Base-by-base conservation (phyloP, 2,113 vertebrate species). In the Aegotheles bennettii region DNA sequence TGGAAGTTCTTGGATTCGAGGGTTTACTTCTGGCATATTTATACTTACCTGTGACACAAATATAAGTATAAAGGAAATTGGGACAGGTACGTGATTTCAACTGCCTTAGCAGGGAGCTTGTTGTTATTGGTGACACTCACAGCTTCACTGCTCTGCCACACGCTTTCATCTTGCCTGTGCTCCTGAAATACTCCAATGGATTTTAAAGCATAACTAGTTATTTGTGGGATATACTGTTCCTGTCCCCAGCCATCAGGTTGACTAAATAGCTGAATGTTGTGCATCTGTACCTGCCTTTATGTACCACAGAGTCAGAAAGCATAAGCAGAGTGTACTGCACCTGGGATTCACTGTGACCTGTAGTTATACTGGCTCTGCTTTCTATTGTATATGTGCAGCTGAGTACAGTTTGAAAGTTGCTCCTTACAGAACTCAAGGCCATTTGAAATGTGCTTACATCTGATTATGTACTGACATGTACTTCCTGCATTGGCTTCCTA, bases 101-200 rank as follows among this genome's bases (percentile, higher is more conserved):
- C 5, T 20, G 53, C 26, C 20, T 67, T 73, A 56, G 20, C 10
- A 54, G 15, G 25, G 35, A 78, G 13, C 16, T 54, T 47, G 8
- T 35, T 83, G 4, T n/a, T 78, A 50, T 45, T 24, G 28, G 19
- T 59, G 61, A 53, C 28, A 18, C 17, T 78, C 11, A 4, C 15
- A 76, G 47, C 43, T 43, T 6, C 15, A 3, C 47, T 74, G 7
- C 38, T 84, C 50, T 61, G 40, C 31, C 43, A 9, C 14, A 40
- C 0, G 0, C 6, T 48, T 65, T 36, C 5, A 43, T 25, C 25
- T 16, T 36, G 40, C 10, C 25, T 33, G 13, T 6, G 17, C 26
- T 79, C 11, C 36, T 68, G 31, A 78, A 84, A 74, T 60, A 69
- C 7, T 42, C 33, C 15, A 56, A 3, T 24, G 33, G 24, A 43